phyloP scores from a whole-genome alignment of 2,888 invertebrate species.

The Iselma pallidipennis region DNA sequence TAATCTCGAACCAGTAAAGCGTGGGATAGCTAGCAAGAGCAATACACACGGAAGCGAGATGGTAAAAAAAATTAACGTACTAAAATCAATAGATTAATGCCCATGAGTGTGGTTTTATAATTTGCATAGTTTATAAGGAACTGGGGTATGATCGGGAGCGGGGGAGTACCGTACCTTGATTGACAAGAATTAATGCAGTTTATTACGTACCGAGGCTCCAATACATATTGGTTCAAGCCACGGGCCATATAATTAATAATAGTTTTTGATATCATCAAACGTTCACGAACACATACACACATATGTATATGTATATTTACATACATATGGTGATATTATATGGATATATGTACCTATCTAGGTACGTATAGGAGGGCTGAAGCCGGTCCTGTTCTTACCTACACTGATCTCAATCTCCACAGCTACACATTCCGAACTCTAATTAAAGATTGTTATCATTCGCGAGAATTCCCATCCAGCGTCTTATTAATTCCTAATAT shows the following conservation, averaged over 20 bases:
- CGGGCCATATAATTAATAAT: slow-evolving; percentile 42
- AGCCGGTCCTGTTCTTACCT: slow-evolving; percentile 27
- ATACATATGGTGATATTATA: slow-evolving; percentile 32
- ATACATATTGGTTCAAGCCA: slow-evolving; percentile 38
- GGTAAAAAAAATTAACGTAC: slow-evolving; percentile 30
- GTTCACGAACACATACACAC: slow-evolving; percentile 30
- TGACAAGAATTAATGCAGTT: slow-evolving; percentile 36
- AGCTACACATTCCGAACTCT: slow-evolving; percentile 45
- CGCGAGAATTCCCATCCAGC: slow-evolving; percentile 51
- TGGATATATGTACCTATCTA: background rate
- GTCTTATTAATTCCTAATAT: slow-evolving; percentile 55
- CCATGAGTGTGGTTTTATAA: too few species aligned
- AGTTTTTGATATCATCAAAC: slow-evolving; percentile 28
- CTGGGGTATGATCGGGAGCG: too few species aligned
- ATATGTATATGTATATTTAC: slow-evolving; percentile 18
- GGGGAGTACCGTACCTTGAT: too few species aligned
- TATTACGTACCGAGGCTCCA: slow-evolving; percentile 31
- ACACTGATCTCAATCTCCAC: slow-evolving; percentile 37
- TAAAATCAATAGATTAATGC: slow-evolving; percentile 27
- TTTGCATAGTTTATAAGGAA: too few species aligned
- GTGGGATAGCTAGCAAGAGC: slow-evolving; percentile 10
- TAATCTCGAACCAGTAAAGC: slow-evolving; percentile 14
- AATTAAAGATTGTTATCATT: slow-evolving; percentile 45
- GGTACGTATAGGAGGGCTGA: slow-evolving; percentile 30
- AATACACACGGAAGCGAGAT: slow-evolving; percentile 11